Conservation (phyloP, 2,113 vertebrate genomes). For the Callipepla californica region DNA sequence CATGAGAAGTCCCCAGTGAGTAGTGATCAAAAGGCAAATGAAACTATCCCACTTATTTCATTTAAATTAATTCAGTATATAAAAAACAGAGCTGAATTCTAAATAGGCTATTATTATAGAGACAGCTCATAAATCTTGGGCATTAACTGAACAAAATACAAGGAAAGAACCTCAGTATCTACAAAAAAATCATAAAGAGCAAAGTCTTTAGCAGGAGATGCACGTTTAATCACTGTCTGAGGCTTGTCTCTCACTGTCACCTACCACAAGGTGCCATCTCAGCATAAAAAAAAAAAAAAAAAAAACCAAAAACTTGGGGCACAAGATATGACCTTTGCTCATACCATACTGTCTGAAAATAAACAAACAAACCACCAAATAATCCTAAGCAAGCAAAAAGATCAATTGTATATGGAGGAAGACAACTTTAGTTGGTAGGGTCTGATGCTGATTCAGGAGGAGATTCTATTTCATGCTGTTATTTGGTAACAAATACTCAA, state of each 20-base stretch:
- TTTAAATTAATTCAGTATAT: neutral
- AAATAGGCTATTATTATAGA: too few relatives aligned
- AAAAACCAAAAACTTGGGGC: neutral
- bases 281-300: neutral
- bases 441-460: conserved; percentile 22
- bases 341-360: neutral
- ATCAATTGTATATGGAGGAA: conserved; percentile 14
- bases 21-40: neutral
- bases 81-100: too few relatives aligned
- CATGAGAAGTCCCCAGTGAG: neutral
- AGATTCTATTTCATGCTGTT: conserved; percentile 13
- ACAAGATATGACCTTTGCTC: neutral
- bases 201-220: neutral
- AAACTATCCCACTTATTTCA: neutral
- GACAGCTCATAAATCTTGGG: neutral
- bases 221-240: neutral
- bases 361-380: neutral
- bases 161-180: neutral
- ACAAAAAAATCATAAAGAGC: neutral
- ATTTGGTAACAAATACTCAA: conserved; percentile 27
- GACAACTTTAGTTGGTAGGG: conserved; percentile 4
- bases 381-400: neutral
- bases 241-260: neutral
- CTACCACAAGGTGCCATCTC: rapidly evolving
- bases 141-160: neutral